These are phyloP conservation scores for Anolis carolinensis DNA, from an alignment of 2,113 vertebrate species.

Conservation along the genomic window DNA sequence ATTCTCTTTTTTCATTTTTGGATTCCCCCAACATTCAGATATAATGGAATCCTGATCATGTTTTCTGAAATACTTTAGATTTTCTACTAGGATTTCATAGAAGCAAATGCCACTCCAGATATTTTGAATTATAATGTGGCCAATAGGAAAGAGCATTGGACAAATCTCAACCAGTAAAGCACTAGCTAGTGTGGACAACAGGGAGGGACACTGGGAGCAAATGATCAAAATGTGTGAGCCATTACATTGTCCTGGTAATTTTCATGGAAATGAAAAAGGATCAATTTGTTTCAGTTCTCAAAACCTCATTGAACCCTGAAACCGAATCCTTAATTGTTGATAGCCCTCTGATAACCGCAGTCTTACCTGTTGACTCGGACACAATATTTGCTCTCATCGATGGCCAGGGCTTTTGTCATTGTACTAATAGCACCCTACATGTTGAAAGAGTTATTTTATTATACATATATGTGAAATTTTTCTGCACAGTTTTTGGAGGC, in stretches of 20 bases:
- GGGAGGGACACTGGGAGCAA: too few species aligned
- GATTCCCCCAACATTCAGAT: too few species aligned
- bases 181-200: too few species aligned
- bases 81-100: neutral
- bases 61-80: neutral
- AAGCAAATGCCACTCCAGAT: neutral
- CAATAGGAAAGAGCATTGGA: too few species aligned
- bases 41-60: neutral
- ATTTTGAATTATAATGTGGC: neutral
- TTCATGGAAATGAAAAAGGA: too few species aligned
- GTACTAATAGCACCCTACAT: constrained; percentile 80
- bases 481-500: too few species aligned
- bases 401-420: constrained; percentile 87
- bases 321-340: neutral
- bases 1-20: too few species aligned
- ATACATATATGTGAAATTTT: too few species aligned
- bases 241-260: neutral
- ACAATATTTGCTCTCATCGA: constrained; percentile 81
- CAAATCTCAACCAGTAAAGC: too few species aligned
- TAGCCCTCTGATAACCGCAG: too few species aligned
- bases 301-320: neutral
- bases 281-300: neutral
- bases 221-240: neutral
- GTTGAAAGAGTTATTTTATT: neutral
- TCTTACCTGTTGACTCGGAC: constrained; percentile 85